Conservation (phyloP, 2,113 vertebrate species). For the Papio anubis region DNA sequence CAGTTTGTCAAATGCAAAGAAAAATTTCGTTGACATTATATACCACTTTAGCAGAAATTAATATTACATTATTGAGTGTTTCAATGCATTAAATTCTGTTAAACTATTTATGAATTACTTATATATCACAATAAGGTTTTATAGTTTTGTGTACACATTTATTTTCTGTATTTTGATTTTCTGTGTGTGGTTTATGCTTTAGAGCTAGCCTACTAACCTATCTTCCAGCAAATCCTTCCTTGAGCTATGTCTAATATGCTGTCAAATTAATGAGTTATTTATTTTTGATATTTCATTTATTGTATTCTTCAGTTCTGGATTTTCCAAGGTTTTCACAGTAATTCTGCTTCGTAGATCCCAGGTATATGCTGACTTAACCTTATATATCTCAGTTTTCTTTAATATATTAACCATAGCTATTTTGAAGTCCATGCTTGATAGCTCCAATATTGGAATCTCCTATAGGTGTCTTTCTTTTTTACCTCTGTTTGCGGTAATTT, state of each 20-base stretch:
- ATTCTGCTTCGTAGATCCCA: not conserved
- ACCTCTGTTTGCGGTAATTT: not conserved
- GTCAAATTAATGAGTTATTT: not conserved
- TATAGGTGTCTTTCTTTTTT: not conserved
- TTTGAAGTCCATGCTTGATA: not conserved
- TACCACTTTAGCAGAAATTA: not conserved
- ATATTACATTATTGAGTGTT: not conserved
- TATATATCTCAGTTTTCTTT: not conserved
- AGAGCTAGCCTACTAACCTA: not conserved
- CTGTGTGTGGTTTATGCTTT: not conserved
- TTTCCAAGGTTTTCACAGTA: not conserved
- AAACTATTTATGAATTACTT: not conserved
- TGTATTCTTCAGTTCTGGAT: not conserved
- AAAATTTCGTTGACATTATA: not conserved
- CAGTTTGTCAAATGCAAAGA: not conserved
- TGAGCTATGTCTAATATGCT: not conserved
- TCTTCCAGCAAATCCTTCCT: not conserved
- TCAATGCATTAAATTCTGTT: not conserved
- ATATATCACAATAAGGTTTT: not conserved
- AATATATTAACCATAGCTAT: not conserved
- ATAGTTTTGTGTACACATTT: not conserved
- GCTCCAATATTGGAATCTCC: not conserved
- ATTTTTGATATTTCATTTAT: constrained; percentile 4
- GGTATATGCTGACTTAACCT: not conserved
- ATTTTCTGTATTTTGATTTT: not conserved